Evolutionary conservation across 2,888 invertebrate species (phyloP).

Genomic region (Lumbricus terrestris): DNA sequence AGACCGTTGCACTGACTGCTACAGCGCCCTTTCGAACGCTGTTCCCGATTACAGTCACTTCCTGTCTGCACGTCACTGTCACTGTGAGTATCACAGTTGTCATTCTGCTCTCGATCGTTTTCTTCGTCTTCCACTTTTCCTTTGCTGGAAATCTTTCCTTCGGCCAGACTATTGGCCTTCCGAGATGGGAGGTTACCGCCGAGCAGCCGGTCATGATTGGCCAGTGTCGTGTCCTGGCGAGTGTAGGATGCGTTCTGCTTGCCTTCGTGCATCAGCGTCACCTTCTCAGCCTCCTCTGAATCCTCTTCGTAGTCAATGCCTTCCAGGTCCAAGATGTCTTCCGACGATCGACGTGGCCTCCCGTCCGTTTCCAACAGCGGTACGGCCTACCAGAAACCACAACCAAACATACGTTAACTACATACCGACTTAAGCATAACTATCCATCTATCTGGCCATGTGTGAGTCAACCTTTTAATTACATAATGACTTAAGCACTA

Average conservation of each 20-base stretch:
- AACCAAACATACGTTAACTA: no score
- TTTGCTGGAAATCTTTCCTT: not conserved
- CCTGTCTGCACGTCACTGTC: not conserved
- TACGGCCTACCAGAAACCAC: not conserved
- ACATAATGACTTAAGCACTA: no score
- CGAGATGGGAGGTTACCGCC: not conserved
- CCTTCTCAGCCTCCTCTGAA: constrained; percentile 6
- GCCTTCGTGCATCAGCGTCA: not conserved
- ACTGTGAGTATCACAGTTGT: not conserved
- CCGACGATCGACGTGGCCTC: not conserved
- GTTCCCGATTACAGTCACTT: not conserved
- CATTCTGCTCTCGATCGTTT: not conserved
- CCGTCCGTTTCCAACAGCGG: not conserved
- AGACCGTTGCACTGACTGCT: not conserved
- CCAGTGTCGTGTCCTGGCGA: not conserved
- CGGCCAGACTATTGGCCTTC: not conserved
- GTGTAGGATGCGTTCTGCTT: not conserved
- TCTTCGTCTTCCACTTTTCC: not conserved
- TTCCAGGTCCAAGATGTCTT: not conserved
- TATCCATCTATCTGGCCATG: no score
- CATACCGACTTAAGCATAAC: no score
- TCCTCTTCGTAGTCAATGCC: constrained; percentile 5
- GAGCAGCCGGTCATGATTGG: not conserved
- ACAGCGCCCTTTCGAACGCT: not conserved
- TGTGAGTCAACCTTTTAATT: no score